Base-by-base conservation (phyloP, 2,888 invertebrate genomes). In the Agrilus biguttatus region DNA sequence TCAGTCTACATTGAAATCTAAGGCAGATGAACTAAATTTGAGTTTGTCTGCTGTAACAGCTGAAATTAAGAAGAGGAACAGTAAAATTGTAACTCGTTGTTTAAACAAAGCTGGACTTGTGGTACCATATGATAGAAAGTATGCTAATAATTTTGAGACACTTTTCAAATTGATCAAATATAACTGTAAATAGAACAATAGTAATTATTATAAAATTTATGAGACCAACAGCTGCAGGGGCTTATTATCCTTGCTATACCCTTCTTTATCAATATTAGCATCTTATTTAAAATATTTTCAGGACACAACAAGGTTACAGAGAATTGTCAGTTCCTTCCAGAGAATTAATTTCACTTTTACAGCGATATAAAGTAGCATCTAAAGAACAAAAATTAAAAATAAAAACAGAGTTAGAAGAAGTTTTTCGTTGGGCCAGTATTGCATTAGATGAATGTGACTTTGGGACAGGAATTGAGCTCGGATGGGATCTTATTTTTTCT, bases 371-470 rank as follows among this genome's bases (percentile, higher is more conserved):
- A 37, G 72, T 77, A 37, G 73, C 77, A 10, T 69, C 69, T 47
- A 71, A 78, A 19, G 68, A 66, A 10, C 77, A 81, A 48, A 77
- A 75, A 53, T 68, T 73, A 46, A 70, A 68, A 39, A 66, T 75
- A 28, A 69, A 85, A 46, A 78, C 80, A 17, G 75, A 80, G 23
- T 60, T 95, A 4, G 86, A 90, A 54, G 85, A 88, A 44, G 69
- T 90, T 2, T 76, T 91, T 46, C 89, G 85, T 4, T 79, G 80
- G 43, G 82, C 89, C 6, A 85, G 79, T 61, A 89, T 90, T 61
- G 96, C 95, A 0, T 80, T 86, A 44, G 96, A 96, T 59, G 96
- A 97, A 63, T 85, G 86, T 59, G 95, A 96, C 63, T 95, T 91
- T 66, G 96, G 93, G 0, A 91, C 90, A 42, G 85, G 90, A 0